Evolutionary conservation across 2,113 vertebrate species (phyloP), one percentile per base, ranked within the genome.

Genomic region (Clarias gariepinus): DNA sequence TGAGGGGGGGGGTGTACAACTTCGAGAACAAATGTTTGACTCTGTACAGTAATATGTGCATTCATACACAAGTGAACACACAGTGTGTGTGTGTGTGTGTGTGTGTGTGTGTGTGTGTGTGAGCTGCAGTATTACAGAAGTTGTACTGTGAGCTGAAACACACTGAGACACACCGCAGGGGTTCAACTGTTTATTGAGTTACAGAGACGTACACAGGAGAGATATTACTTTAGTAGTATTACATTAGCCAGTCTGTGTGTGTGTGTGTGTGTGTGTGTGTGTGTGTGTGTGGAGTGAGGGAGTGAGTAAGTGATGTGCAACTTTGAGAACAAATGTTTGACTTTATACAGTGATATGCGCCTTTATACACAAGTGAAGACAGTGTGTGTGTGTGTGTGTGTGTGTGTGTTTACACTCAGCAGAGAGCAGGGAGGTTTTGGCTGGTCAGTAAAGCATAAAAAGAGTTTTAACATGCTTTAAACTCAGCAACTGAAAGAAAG

Each of bases 381-480:
- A 61, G 19, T 76, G 69, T 76, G 80, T 87, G 86, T 77, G 57
- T 55, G 41, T 77, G 69, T 77, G 68, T 60, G 61, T 52, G 61
- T 52, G n/a, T 55, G 47, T 55, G 77, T 58, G 77, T 55, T 47
- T 78, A 6, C 23, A 77, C 53, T n/a, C 1, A 30, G 57, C n/a
- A 30, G 33, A 66, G n/a, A 64, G 25, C 23, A 3, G 25, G 63
- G 25, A 13, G 25, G 61, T n/a, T 64, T 2, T 64, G 25, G 30
- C 4, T 66, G n/a, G 47, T 83, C 81, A 68, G 66, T 25, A 36
- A 28, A 69, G 21, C 19, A 36, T 53, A 83, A 86, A 91, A 79
- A 91, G 87, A 90, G 89, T 81, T 89, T 86, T 85, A 88, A 93
- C 93, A 94, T 94, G 93, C 92, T 89, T 90, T 92, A 73, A 91